Conservation (phyloP, 2,888 invertebrate species). For the Brenthis hecate region DNA sequence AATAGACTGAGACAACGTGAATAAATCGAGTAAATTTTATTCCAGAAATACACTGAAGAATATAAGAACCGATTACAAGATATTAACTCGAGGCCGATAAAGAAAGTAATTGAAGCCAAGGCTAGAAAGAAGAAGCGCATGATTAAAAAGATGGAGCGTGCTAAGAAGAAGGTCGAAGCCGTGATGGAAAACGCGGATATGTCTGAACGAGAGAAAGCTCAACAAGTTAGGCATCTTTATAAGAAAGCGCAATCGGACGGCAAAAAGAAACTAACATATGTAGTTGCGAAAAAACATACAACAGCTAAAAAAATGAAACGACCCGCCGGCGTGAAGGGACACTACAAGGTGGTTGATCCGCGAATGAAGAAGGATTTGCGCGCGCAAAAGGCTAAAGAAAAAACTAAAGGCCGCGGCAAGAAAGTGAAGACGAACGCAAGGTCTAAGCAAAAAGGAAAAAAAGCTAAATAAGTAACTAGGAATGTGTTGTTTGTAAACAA, state of each 20-base stretch:
- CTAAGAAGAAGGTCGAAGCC: constrained; percentile 97
- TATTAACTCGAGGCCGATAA: constrained; percentile 96
- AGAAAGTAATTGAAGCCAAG: constrained; percentile 98
- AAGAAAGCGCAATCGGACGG: constrained; percentile 93
- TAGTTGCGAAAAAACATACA: constrained; percentile 94
- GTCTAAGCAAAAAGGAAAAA: constrained; percentile 60
- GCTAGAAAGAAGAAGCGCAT: constrained; percentile 97
- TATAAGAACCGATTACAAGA: constrained; percentile 92
- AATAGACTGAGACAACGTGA: neutral
- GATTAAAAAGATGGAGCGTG: constrained; percentile 92
- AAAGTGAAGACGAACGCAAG: constrained; percentile 51
- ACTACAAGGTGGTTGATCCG: constrained; percentile 96
- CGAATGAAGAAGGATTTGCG: constrained; percentile 97
- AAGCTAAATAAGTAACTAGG: constrained; percentile 52
- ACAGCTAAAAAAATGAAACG: constrained; percentile 89
- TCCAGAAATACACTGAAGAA: constrained; percentile 89
- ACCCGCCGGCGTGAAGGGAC: constrained; percentile 95
- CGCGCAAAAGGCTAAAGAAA: constrained; percentile 84
- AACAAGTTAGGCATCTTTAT: constrained; percentile 95
- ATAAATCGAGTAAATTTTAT: constrained; percentile 33
- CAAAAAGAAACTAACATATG: constrained; percentile 95
- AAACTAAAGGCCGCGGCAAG: constrained; percentile 78
- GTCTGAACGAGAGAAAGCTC: constrained; percentile 95
- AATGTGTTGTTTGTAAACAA: constrained; percentile 18
- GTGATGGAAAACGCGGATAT: constrained; percentile 95